Base-by-base conservation (phyloP, 2,113 vertebrate species). In the Mormyrus lacerda region DNA sequence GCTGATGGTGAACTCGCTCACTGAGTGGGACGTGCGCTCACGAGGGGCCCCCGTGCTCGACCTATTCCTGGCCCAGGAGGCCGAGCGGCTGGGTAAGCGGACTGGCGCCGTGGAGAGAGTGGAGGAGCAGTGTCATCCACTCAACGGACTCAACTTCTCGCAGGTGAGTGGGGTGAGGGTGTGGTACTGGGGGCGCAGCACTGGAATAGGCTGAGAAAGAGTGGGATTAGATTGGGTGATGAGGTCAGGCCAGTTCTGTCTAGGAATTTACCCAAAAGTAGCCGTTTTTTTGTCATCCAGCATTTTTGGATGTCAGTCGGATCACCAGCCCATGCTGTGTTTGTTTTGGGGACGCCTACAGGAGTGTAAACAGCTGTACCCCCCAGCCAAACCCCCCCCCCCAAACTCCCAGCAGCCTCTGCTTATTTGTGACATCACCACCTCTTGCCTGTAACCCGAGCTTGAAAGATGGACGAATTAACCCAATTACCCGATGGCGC, bases 1-100 rank as follows among this genome's bases (percentile, higher is more conserved):
- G 98, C 97, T 99, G 73, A 99, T 99, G 98, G 98, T 99, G 90
- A 99, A 99, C 95, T 99, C 98, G 0, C 94, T 99, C 93, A 99
- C 98, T 0, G 98, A 99, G 94, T 97, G 97, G 0, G 98, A 99
- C 21, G 96, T 99, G n/a, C 95, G 98, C 88, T 97, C 97, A 82
- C 93, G 98, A 0, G 98, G 98, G 0, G 98, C 97, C 50, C 98
- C 98, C 0, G 98, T 99, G 88, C 95, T 99, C 0, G 98, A 99
- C 93, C 96, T 99, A 88, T 98, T 97, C 95, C 95, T 99, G 82
- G 98, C 98, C 31, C 98, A 98, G 93, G 98, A 98, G 94, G 98
- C 98, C 0, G 98, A 98, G 92, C 95, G 96, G 91, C 96, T 97
- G 96, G 95, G 95, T 89, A 99, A 99, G 95, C 96, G 88, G 9